Conservation (phyloP, 2,113 vertebrate genomes). For the Daubentonia madagascariensis region DNA sequence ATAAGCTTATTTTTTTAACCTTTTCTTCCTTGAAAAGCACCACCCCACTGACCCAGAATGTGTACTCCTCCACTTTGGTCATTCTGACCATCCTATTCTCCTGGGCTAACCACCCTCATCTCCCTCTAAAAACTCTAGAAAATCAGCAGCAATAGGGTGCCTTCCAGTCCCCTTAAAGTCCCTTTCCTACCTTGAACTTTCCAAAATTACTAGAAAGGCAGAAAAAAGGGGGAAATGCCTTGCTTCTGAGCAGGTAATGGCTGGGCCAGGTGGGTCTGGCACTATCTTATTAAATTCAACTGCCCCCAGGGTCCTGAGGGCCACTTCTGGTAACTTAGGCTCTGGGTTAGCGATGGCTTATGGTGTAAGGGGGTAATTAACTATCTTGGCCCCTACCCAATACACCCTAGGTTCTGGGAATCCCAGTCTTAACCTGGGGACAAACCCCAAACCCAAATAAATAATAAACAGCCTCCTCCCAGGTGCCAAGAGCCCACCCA, state of each 20-base stretch:
- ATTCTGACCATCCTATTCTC: neutral
- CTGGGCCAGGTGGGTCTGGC: neutral
- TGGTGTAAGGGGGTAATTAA: neutral
- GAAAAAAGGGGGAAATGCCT: neutral
- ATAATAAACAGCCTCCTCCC: neutral
- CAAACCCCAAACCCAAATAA: neutral
- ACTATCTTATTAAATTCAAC: neutral
- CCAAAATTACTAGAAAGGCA: neutral
- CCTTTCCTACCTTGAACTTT: neutral
- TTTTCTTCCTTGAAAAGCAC: slow-evolving; percentile 65
- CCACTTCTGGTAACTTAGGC: neutral
- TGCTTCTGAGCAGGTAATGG: neutral
- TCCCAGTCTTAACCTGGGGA: neutral
- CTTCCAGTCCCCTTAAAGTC: neutral
- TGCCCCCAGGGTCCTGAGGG: neutral
- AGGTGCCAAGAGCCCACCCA: neutral
- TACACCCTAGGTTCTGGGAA: neutral
- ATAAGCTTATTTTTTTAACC: slow-evolving; percentile 66
- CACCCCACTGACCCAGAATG: slow-evolving; percentile 52
- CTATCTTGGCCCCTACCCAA: neutral
- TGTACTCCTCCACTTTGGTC: neutral
- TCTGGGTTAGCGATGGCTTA: neutral
- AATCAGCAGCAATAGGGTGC: neutral
- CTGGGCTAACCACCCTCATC: neutral
- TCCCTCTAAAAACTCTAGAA: neutral